phyloP scores from a whole-genome alignment of 64 coral and sea anemone species.

The Exaiptasia diaphana region DNA sequence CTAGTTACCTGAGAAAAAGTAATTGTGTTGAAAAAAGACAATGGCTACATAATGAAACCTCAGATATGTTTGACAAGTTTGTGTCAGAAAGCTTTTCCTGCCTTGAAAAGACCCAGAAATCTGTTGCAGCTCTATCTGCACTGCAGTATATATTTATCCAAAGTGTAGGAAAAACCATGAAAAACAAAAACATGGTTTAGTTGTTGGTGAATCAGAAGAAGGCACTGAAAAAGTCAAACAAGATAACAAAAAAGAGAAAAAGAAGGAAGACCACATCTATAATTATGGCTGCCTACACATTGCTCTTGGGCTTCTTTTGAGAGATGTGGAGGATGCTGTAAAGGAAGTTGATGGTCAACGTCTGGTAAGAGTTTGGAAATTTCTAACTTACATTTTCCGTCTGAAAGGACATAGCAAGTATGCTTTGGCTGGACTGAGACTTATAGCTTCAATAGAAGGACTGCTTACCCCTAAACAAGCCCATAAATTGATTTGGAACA shows the following conservation, averaged over 20 bases:
- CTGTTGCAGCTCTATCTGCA: constrained; percentile 18
- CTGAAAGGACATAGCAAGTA: constrained; percentile 50
- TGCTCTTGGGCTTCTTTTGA: constrained; percentile 40
- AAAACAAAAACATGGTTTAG: not conserved
- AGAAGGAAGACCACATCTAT: constrained; percentile 33
- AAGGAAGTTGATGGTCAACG: constrained; percentile 72
- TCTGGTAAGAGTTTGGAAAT: constrained; percentile 55
- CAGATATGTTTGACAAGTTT: constrained; percentile 30
- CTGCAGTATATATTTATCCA: constrained; percentile 14
- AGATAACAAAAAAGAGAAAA: not conserved
- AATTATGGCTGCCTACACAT: constrained; percentile 61
- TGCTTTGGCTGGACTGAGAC: constrained; percentile 51
- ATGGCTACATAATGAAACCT: constrained; percentile 41
- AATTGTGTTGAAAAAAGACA: constrained; percentile 8
- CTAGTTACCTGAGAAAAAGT: not conserved
- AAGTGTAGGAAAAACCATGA: constrained; percentile 48
- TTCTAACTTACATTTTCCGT: constrained; percentile 56
- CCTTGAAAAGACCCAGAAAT: not conserved
- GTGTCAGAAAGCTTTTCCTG: not conserved
- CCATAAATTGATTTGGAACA: constrained; percentile 54
- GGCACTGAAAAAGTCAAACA: not conserved
- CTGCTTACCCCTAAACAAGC: constrained; percentile 54
- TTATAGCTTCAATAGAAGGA: constrained; percentile 38
- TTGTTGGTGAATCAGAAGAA: not conserved
- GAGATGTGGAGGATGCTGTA: constrained; percentile 63